Evolutionary conservation across 23 tunicate genomes (phyloP).

Genomic region (Oikopleura vanhoeffeni): DNA sequence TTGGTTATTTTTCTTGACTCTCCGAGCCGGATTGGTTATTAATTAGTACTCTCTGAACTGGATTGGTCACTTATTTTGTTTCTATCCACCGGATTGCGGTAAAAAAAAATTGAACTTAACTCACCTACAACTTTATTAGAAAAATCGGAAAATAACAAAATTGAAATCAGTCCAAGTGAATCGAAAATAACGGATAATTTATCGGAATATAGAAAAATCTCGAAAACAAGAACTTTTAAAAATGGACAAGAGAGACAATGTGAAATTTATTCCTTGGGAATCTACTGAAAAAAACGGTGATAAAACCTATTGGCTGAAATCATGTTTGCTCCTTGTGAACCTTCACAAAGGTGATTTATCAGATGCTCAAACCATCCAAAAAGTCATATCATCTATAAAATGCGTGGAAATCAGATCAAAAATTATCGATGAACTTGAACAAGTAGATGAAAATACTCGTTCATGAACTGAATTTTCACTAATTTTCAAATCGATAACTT

Average conservation of each 20-base stretch:
- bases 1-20: too few relatives aligned
- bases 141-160: too few relatives aligned
- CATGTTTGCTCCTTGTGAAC: background rate
- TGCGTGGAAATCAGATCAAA: background rate
- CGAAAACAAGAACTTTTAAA: too few relatives aligned
- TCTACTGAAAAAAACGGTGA: background rate
- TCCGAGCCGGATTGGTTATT: too few relatives aligned
- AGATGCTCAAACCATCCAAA: background rate
- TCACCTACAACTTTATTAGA: too few relatives aligned
- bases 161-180: too few relatives aligned
- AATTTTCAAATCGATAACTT: background rate
- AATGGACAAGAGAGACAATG: background rate
- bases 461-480: background rate
- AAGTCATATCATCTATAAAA: background rate
- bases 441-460: background rate
- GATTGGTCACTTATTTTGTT: too few relatives aligned
- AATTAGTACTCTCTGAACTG: too few relatives aligned
- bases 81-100: too few relatives aligned
- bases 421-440: background rate
- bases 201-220: too few relatives aligned
- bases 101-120: too few relatives aligned
- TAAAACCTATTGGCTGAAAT: background rate
- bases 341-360: background rate
- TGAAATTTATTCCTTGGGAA: background rate
- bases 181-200: too few relatives aligned